Percentiles rank a stretch among this genome's conserved stretches.
These are phyloP conservation scores for Caenorhabditis elegans DNA, from an alignment of 1,140 invertebrate species.

Conservation along the genomic window WBcel235 BX284604.4:12868501-12869000, in stretches of 20 bases:
- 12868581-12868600: no score
- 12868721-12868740: background rate
- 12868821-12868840: background rate
- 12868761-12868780: background rate
- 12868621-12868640: no score
- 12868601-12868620: no score
- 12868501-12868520: no score
- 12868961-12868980: background rate
- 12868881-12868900: no score
- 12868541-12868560: no score
- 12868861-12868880: conserved; percentile 1
- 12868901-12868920: no score
- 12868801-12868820: background rate
- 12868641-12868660: no score
- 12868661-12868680: no score
- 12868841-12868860: conserved; percentile 10
- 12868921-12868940: conserved; percentile 11
- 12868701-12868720: background rate
- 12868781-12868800: background rate
- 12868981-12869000: background rate
- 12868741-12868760: background rate
- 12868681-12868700: no score
- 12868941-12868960: background rate
- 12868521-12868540: no score
- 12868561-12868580: no score